Conservation (phyloP, 1,140 invertebrate species). For the Odontomachus brunneus region DNA sequence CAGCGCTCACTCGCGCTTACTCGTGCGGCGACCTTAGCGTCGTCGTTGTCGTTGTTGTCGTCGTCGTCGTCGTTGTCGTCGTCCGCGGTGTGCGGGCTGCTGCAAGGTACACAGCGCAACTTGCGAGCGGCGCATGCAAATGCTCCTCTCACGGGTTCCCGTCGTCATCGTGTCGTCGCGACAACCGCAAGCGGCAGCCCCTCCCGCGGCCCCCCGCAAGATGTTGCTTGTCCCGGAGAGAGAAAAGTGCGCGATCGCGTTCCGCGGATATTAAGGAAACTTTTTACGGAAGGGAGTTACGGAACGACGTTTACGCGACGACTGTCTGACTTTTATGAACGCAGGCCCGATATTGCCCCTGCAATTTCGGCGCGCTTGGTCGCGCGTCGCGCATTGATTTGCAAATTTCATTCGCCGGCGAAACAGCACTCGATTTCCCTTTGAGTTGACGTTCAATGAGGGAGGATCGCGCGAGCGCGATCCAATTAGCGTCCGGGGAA, state of each 20-base stretch:
- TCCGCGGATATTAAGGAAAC: constrained; percentile 50
- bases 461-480: background rate
- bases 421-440: constrained; percentile 36
- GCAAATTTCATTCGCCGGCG: constrained; percentile 23
- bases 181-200: constrained; percentile 43
- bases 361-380: constrained; percentile 4
- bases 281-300: constrained; percentile 33
- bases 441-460: background rate
- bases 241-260: constrained; percentile 48
- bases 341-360: constrained; percentile 35
- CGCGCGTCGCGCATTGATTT: background rate
- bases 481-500: too few relatives aligned
- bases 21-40: constrained; percentile 43
- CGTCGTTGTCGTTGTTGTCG: constrained; percentile 9
- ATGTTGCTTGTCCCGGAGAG: constrained; percentile 42
- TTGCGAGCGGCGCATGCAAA: constrained; percentile 51
- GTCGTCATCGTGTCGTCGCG: constrained; percentile 33
- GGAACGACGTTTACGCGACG: constrained; percentile 49
- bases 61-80: constrained; percentile 39
- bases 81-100: constrained; percentile 18
- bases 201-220: constrained; percentile 14
- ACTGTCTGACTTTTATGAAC: constrained; percentile 46
- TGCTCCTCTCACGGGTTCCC: constrained; percentile 30
- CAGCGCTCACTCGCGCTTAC: background rate
- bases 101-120: constrained; percentile 46